phyloP scores from a whole-genome alignment of 2,113 vertebrate genomes.

The Falcunculus frontatus region DNA sequence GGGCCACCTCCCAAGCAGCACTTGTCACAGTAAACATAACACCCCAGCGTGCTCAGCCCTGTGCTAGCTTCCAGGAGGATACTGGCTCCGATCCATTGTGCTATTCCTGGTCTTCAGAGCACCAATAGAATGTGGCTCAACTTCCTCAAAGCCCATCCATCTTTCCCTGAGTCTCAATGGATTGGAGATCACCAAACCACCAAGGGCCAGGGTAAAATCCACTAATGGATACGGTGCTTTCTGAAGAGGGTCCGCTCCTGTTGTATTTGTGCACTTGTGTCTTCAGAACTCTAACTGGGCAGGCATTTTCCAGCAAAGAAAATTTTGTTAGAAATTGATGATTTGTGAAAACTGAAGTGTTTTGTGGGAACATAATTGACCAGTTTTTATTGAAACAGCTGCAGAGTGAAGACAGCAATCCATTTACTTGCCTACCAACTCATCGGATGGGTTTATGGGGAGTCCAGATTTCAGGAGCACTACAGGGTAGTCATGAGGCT shows the following conservation, averaged over 20 bases:
- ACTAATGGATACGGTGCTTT: accelerated
- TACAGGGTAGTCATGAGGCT: not conserved
- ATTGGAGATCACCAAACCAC: not conserved
- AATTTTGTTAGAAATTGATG: not conserved
- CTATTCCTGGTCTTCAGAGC: not conserved
- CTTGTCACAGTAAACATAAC: not conserved
- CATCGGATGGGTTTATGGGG: accelerated
- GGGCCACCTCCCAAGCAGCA: not conserved
- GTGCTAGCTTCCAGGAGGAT: not conserved
- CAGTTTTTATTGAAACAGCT: not conserved
- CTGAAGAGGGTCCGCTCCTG: no score
- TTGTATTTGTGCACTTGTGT: not conserved
- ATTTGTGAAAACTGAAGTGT: not conserved
- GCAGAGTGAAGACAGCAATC: not conserved
- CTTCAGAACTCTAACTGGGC: not conserved
- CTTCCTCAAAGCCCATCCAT: not conserved
- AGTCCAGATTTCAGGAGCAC: not conserved
- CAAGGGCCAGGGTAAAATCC: not conserved
- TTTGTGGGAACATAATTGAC: not conserved
- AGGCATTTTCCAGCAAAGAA: not conserved
- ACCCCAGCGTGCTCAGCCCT: not conserved
- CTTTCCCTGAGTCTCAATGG: not conserved
- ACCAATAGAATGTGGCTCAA: not conserved
- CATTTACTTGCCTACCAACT: not conserved
- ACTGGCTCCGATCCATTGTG: not conserved